Percentiles rank a stretch among this genome's conserved stretches.
Evolutionary conservation across 2,797 vertebrate genomes (phyloP).

Genomic region (Apodemus agrarius): DNA sequence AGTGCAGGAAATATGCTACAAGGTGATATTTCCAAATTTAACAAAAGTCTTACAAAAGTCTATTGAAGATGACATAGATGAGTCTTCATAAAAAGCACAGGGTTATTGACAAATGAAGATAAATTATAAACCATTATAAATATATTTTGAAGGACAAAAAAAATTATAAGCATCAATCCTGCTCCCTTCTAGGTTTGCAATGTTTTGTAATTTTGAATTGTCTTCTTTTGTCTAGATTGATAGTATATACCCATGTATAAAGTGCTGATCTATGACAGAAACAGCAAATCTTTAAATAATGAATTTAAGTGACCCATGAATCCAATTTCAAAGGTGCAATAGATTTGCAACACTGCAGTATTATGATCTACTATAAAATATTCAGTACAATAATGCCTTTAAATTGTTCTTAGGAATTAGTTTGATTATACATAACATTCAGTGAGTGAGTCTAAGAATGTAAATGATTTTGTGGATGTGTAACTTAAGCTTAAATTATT

Average conservation of each 20-base stretch:
- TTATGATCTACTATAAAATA: conserved; percentile 77
- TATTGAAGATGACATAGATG: not conserved
- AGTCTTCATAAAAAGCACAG: not conserved
- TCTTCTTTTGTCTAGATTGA: conserved; percentile 59
- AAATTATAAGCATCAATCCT: not conserved
- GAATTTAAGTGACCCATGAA: conserved; percentile 69
- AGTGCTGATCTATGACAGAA: conserved; percentile 67
- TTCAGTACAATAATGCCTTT: conserved; percentile 70
- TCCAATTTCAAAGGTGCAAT: conserved; percentile 68
- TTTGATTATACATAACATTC: conserved; percentile 72
- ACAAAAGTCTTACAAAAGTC: not conserved
- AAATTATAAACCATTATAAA: conserved; percentile 35
- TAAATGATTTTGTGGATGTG: conserved; percentile 69
- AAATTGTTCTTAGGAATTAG: conserved; percentile 75
- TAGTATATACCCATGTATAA: conserved; percentile 66
- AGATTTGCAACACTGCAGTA: conserved; percentile 39
- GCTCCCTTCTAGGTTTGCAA: conserved; percentile 28
- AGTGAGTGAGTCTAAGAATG: conserved; percentile 41
- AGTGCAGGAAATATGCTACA: not conserved
- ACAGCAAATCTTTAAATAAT: conserved; percentile 76
- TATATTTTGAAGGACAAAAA: conserved; percentile 50
- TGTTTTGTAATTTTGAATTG: conserved; percentile 64
- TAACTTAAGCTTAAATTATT: conserved; percentile 60
- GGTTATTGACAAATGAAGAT: not conserved
- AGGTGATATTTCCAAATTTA: not conserved